Base-by-base conservation (phyloP, 2,888 invertebrate species). In the Branchellion lobata region DNA sequence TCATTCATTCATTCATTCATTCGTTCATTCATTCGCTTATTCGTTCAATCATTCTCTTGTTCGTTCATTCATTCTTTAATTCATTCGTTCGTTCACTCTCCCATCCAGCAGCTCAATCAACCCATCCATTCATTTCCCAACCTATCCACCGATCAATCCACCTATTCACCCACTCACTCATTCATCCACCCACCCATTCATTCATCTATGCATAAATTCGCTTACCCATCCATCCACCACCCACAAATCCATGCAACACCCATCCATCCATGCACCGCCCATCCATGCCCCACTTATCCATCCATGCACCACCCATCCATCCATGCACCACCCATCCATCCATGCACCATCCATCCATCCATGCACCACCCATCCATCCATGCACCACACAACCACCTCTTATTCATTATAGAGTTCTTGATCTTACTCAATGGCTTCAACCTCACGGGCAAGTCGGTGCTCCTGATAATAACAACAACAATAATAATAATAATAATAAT, bases 321-420 rank as follows among this genome's bases (percentile, higher is more conserved):
- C 61, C 5, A 5, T n/a, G 5, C 40, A 40, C 40, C 40, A 40
- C 40, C 40, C 5, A 40, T 8, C 40, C 40, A 40, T 5, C 40
- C 40, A n/a, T n/a, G 14, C 40, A 40, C 40, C 40, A 40, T 8
- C 40, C 40, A 40, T 14, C 5, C 40, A 5, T 8, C 40, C 40
- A 65, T n/a, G 14, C 40, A 40, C 40, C 40, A 40, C 5, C 40
- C 40, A 40, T 14, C 5, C 40, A 5, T 8, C 40, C 40, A 65
- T n/a, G n/a, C n/a, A 51, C 51, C 14, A 51, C 51, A 18, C 24
- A 65, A 3, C 65, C 3, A 75, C 75, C 75, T 75, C 81, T 86
- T 85, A 72, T 83, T 83, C 51, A 86, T 83, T 76, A 86, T 86
- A 0, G 85, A 85, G 80, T 86, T 86, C 78, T 85, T 84, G 34